Base-by-base conservation (phyloP, 2,797 vertebrate species). In the Cyclura pinguis region DNA sequence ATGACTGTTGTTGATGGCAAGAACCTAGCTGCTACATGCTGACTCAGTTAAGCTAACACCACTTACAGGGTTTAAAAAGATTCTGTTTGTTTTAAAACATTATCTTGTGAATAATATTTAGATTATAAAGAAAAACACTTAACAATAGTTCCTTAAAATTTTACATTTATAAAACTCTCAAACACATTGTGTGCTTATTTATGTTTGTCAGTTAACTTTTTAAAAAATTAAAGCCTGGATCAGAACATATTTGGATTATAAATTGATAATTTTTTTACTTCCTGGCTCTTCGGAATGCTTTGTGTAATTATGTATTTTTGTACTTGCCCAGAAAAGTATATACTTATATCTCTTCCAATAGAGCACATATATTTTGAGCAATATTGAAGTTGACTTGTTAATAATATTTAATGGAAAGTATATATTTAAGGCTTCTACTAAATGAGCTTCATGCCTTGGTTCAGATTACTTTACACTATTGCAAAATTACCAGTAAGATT, bases 1-100 rank as follows among this genome's bases (percentile, higher is more conserved):
- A 29, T 73, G 84, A 57, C 13, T 42, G 52, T 20, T 76, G 50
- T 38, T 52, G 47, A 38, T 73, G 47, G 14, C 29, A 69, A 50
- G 29, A 22, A 22, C 73, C 94, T 90, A n/a, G 1, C 91, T 84
- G 72, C 38, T 86, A 87, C 57, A 55, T 18, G 47, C 73, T 91
- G 93, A 91, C 87, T 29, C 59, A 94, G 86, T 92, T 94, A 76
- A 89, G 52, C 64, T 89, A 92, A 32, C 87, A 91, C 91, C 73
- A 91, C 88, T 78, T 86, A 55, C 80, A 55, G 92, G 59, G 76
- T 27, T 95, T 93, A 84, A 84, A 86, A 90, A 90, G 91, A 4
- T 86, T 92, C 10, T 76, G 6, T 24, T 86, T 93, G 88, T n/a
- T 18, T 35, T 22, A 62, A 83, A 94, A 92, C 81, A 76, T 73